Evolutionary conservation across 2,888 invertebrate species (phyloP).

Genomic region (Macaria notata): DNA sequence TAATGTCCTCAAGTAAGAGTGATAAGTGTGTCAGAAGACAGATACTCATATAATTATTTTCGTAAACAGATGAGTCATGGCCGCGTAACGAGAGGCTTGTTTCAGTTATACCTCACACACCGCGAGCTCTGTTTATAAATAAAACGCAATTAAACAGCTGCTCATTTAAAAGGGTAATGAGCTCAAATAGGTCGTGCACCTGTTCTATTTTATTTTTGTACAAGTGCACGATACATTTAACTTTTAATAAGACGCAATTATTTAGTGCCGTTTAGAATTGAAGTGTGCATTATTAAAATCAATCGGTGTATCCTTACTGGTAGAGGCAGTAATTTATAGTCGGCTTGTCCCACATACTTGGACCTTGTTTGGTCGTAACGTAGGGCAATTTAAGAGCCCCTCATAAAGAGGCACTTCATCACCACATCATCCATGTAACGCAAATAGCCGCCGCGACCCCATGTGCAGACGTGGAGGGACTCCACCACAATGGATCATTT

Average conservation of each 20-base stretch:
- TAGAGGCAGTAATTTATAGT: constrained; percentile 22
- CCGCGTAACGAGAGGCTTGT: constrained; percentile 7
- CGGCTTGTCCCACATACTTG: constrained; percentile 28
- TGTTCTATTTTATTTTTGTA: constrained; percentile 41
- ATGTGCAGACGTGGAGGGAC: constrained; percentile 51
- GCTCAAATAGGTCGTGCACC: constrained; percentile 44
- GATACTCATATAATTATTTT: not conserved
- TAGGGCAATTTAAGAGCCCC: constrained; percentile 51
- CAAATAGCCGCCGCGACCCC: constrained; percentile 61
- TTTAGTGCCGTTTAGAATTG: too few relatives aligned
- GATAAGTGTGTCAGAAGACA: not conserved
- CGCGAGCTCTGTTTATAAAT: constrained; percentile 36
- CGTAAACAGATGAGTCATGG: constrained; percentile 1
- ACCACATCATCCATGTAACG: constrained; percentile 57
- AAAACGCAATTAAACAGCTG: constrained; percentile 49
- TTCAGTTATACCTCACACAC: constrained; percentile 18
- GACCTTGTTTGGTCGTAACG: constrained; percentile 31
- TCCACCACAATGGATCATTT: constrained; percentile 69
- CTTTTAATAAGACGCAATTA: too few relatives aligned
- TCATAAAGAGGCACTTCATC: constrained; percentile 60
- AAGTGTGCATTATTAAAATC: too few relatives aligned
- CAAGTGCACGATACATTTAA: constrained; percentile 5
- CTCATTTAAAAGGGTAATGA: constrained; percentile 47
- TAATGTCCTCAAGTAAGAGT: not conserved
- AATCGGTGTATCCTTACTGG: not conserved